phyloP scores from a whole-genome alignment of 2,888 invertebrate species.

The Drosophila dives region DNA sequence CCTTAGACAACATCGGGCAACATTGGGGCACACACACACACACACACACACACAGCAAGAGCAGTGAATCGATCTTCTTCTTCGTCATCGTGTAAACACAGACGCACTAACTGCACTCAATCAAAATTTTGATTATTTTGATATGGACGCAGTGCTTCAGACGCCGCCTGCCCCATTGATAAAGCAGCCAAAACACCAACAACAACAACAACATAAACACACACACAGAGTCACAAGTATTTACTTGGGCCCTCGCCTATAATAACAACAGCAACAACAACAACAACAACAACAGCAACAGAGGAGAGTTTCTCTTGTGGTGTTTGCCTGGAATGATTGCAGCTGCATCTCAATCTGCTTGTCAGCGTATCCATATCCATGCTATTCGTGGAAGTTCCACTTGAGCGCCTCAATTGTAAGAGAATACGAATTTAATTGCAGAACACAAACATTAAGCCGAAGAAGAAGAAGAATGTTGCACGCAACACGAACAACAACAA shows the following conservation, averaged over 20 bases:
- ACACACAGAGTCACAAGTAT: slow-evolving; percentile 48
- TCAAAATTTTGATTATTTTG: slow-evolving; percentile 81
- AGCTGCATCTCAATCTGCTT: slow-evolving; percentile 80
- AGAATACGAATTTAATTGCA: slow-evolving; percentile 81
- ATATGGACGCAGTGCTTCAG: slow-evolving; percentile 73
- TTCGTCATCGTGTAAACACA: slow-evolving; percentile 69
- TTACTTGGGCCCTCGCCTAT: slow-evolving; percentile 61
- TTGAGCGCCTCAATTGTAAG: slow-evolving; percentile 76
- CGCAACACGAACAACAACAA: too few species aligned
- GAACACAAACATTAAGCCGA: slow-evolving; percentile 62
- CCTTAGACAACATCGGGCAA: background rate
- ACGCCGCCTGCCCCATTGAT: slow-evolving; percentile 63
- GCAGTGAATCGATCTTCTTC: slow-evolving; percentile 60
- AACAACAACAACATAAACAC: slow-evolving; percentile 36
- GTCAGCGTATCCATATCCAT: slow-evolving; percentile 78
- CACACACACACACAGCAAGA: slow-evolving; percentile 42
- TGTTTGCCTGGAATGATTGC: slow-evolving; percentile 38
- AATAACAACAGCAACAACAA: slow-evolving; percentile 56
- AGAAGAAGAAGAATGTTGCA: slow-evolving; percentile 2
- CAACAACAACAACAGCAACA: slow-evolving; percentile 12
- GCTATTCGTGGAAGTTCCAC: slow-evolving; percentile 76
- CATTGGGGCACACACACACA: background rate
- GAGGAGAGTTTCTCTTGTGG: slow-evolving; percentile 8
- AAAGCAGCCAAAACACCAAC: slow-evolving; percentile 42
- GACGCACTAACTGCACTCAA: slow-evolving; percentile 78